phyloP scores from a whole-genome alignment of 2,113 vertebrate genomes.

The Tiliqua scincoides region DNA sequence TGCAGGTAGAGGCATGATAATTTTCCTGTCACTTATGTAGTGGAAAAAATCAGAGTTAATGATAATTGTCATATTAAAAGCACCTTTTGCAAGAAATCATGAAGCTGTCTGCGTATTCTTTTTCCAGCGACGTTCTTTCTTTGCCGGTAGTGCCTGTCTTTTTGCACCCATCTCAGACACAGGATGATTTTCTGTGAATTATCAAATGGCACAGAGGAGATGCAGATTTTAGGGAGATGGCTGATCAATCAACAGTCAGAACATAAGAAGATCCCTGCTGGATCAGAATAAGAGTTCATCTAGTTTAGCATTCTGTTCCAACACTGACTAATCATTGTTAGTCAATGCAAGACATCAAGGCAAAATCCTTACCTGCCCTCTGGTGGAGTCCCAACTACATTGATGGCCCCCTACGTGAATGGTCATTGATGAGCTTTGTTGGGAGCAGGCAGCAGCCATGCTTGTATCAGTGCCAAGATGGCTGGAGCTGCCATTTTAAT shows the following conservation, averaged over 20 bases:
- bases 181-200: background rate
- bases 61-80: constrained; percentile 25
- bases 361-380: background rate
- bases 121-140: background rate
- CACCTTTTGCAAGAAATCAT: background rate
- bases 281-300: background rate
- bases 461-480: no score
- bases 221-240: background rate
- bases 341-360: background rate
- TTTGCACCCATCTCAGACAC: background rate
- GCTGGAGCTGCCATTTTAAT: no score
- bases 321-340: background rate
- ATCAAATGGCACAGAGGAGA: background rate
- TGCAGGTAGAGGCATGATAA: constrained; percentile 17
- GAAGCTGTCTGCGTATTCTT: background rate
- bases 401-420: no score
- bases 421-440: no score
- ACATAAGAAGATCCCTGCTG: background rate
- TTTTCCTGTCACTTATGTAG: constrained; percentile 17
- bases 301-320: background rate
- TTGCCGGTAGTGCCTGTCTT: background rate
- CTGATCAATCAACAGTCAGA: background rate
- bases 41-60: background rate
- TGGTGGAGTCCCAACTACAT: no score
- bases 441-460: no score